Conservation (phyloP, 2,888 invertebrate genomes). For the Tinea pellionella region DNA sequence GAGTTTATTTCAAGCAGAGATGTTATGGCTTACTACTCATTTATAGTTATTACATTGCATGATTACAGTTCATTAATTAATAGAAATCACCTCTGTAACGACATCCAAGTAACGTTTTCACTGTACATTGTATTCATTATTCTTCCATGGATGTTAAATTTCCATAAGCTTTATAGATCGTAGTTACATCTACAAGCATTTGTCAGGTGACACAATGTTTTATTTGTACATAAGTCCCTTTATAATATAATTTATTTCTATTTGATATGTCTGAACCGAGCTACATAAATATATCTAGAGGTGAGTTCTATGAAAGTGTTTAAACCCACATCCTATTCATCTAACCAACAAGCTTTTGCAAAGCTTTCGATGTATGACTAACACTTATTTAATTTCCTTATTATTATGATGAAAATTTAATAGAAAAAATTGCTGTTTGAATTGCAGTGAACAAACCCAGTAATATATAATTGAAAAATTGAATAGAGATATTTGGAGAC, state of each 20-base stretch:
- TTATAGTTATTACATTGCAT: not conserved
- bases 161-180: slow-evolving; percentile 30
- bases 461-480: too few relatives aligned
- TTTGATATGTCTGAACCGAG: slow-evolving; percentile 21
- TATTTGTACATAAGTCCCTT: slow-evolving; percentile 26
- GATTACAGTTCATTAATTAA: slow-evolving; percentile 26
- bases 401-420: too few relatives aligned
- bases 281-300: slow-evolving; percentile 34
- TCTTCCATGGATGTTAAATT: slow-evolving; percentile 50
- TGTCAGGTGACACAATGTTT: slow-evolving; percentile 72
- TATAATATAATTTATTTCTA: slow-evolving; percentile 18
- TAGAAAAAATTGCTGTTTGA: too few relatives aligned
- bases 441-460: too few relatives aligned
- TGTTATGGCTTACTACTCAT: too few relatives aligned
- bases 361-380: not conserved
- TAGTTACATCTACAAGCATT: slow-evolving; percentile 70
- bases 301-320: slow-evolving; percentile 52
- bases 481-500: too few relatives aligned
- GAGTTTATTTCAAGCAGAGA: not conserved
- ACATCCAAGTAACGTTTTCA: slow-evolving; percentile 37
- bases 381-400: not conserved
- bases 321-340: not conserved
- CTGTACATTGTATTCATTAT: slow-evolving; percentile 24
- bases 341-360: not conserved
- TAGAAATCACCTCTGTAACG: slow-evolving; percentile 56